Evolutionary conservation across 2,888 invertebrate species (phyloP).

Genomic region (Catocala nupta): DNA sequence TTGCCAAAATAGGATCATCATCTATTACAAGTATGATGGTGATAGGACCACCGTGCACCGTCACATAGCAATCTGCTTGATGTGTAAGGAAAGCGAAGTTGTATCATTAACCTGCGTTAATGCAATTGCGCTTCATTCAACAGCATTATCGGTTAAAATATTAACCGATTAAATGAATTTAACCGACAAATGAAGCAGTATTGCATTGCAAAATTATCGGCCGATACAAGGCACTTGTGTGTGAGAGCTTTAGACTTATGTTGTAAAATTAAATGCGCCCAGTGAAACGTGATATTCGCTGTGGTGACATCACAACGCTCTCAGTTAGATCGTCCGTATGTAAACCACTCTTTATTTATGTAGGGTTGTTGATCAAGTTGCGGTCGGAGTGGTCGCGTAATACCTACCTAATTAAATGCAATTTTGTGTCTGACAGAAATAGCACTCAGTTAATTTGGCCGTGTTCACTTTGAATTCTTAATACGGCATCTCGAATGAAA

Average conservation of each 20-base stretch:
- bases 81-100: too few relatives aligned
- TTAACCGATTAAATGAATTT: too few relatives aligned
- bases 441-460: conserved; percentile 34
- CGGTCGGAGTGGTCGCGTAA: conserved; percentile 36
- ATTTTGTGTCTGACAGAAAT: conserved; percentile 42
- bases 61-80: too few relatives aligned
- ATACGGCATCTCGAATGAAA: neutral
- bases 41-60: too few relatives aligned
- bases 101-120: too few relatives aligned
- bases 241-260: conserved; percentile 16
- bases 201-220: too few relatives aligned
- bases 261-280: conserved; percentile 52
- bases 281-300: conserved; percentile 56
- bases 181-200: too few relatives aligned
- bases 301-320: conserved; percentile 56
- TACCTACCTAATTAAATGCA: conserved; percentile 50
- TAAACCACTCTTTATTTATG: conserved; percentile 51
- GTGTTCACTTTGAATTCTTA: conserved; percentile 31
- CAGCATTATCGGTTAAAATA: too few relatives aligned
- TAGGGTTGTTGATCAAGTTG: conserved; percentile 43
- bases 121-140: too few relatives aligned
- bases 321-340: conserved; percentile 50
- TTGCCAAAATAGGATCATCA: too few relatives aligned
- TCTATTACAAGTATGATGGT: too few relatives aligned
- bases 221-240: too few relatives aligned